These are phyloP conservation scores for Cavia porcellus DNA, from an alignment of 2,113 vertebrate genomes.

Conservation along the genomic window DNA sequence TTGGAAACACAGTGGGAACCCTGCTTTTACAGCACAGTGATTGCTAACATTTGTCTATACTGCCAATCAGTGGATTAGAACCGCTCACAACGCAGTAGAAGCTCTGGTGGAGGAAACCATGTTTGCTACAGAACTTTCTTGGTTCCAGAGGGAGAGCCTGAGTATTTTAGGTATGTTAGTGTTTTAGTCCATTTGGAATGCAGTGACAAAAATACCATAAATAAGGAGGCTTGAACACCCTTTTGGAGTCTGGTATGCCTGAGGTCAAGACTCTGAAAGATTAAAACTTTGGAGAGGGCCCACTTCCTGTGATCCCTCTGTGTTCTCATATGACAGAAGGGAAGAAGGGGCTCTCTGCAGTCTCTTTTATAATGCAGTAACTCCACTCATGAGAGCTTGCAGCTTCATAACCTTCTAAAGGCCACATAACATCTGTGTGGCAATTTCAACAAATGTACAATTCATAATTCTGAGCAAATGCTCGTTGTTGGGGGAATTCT, in stretches of 20 bases:
- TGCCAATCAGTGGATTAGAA: background rate
- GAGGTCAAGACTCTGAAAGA: background rate
- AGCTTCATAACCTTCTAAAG: background rate
- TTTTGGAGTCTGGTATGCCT: background rate
- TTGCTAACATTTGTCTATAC: background rate
- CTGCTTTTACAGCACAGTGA: background rate
- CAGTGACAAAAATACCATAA: background rate
- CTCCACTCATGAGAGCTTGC: background rate
- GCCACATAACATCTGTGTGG: background rate
- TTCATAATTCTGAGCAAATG: background rate
- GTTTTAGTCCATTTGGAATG: background rate
- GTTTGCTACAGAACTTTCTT: background rate
- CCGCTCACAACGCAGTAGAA: background rate
- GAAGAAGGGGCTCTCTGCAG: too few relatives aligned
- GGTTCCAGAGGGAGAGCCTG: background rate
- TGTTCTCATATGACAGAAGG: background rate
- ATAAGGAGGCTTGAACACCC: background rate
- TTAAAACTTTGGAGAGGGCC: background rate
- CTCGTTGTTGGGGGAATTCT: background rate
- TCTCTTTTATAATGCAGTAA: background rate
- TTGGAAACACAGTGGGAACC: background rate
- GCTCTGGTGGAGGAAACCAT: background rate
- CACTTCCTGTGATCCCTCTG: background rate
- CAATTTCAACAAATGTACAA: background rate
- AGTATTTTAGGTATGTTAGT: background rate